These are phyloP conservation scores for Takifugu ocellatus DNA, from an alignment of 2,797 vertebrate species.

Conservation along the genomic window DNA sequence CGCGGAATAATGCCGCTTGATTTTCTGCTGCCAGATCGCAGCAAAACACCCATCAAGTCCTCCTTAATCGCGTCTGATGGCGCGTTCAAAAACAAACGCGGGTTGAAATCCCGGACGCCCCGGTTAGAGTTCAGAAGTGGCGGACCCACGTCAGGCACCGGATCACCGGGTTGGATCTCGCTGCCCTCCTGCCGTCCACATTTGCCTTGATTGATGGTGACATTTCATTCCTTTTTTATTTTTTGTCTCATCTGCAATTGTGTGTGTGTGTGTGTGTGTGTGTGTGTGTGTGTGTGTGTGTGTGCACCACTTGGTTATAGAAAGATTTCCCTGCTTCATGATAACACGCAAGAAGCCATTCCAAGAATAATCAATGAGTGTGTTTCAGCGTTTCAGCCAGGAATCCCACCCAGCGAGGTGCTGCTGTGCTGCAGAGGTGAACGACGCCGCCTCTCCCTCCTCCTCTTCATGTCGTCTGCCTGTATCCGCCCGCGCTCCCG, in stretches of 20 bases:
- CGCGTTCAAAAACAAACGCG: constrained; percentile 70
- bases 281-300: constrained; percentile 2
- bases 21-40: constrained; percentile 66
- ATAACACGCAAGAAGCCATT: constrained; percentile 26
- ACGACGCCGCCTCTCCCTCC: constrained; percentile 13
- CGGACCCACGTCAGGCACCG: constrained; percentile 36
- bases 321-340: constrained; percentile 46
- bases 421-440: constrained; percentile 20
- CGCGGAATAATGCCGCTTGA: constrained; percentile 69
- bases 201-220: constrained; percentile 64
- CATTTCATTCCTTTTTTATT: constrained; percentile 52
- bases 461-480: constrained; percentile 11
- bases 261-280: background rate
- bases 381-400: constrained; percentile 27
- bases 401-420: constrained; percentile 29
- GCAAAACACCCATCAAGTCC: constrained; percentile 67
- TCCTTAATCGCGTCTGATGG: constrained; percentile 73
- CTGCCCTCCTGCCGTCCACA: constrained; percentile 42
- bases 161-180: constrained; percentile 39
- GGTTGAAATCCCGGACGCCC: constrained; percentile 34
- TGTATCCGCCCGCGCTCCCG: constrained; percentile 1
- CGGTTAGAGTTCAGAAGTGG: constrained; percentile 21
- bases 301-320: constrained; percentile 23
- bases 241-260: constrained; percentile 26
- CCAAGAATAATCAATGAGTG: constrained; percentile 50